Evolutionary conservation across 1,140 invertebrate species (phyloP).

Genomic region (Bombus sibiricus): DNA sequence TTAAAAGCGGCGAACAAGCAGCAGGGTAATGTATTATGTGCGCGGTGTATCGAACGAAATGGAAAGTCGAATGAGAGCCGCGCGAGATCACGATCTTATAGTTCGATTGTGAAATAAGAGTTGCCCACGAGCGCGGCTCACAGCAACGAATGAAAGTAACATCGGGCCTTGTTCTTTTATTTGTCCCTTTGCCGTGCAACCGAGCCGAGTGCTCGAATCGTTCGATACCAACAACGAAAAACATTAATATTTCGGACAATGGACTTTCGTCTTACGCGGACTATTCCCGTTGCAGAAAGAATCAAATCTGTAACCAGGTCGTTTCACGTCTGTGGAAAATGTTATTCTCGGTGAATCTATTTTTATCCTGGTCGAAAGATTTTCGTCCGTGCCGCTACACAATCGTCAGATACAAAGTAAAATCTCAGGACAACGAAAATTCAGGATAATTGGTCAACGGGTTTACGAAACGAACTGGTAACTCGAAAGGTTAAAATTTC

Average conservation of each 20-base stretch:
- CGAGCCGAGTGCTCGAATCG: background rate
- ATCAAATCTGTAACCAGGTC: too few species aligned
- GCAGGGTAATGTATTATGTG: constrained; percentile 55
- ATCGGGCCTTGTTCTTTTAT: constrained; percentile 35
- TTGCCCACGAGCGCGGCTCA: constrained; percentile 42
- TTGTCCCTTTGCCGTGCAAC: background rate
- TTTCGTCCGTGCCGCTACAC: too few species aligned
- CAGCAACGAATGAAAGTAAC: constrained; percentile 37
- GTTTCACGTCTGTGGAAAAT: too few species aligned
- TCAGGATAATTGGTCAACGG: too few species aligned
- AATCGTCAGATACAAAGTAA: too few species aligned
- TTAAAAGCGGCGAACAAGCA: constrained; percentile 54
- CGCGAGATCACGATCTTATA: constrained; percentile 62
- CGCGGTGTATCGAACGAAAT: constrained; percentile 60
- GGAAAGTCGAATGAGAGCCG: constrained; percentile 64
- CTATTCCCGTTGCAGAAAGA: background rate
- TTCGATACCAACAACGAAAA: background rate
- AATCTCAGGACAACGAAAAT: too few species aligned
- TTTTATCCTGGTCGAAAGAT: background rate
- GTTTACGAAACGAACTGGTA: too few species aligned
- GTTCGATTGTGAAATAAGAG: constrained; percentile 57
- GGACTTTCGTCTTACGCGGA: background rate
- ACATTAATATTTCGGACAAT: background rate
- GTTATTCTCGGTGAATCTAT: background rate
- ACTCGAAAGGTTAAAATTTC: too few species aligned